Percentiles rank a stretch among this genome's conserved stretches.
Conservation (phyloP, 2,888 invertebrate genomes). For the Galerucella nymphaeae region DNA sequence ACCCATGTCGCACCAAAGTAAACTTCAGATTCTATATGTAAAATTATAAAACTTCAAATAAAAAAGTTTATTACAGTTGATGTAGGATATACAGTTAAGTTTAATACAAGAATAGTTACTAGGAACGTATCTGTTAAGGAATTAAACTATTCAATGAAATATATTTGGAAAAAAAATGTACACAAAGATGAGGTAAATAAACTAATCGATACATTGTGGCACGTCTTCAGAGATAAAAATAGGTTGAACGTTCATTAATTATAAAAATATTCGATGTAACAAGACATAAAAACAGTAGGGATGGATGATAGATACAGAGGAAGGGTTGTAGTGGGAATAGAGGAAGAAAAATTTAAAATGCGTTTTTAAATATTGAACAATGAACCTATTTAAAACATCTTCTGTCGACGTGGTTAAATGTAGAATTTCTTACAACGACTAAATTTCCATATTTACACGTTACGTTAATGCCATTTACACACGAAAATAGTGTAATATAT, state of each 20-base stretch:
- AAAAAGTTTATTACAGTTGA: slow-evolving; percentile 43
- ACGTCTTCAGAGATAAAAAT: not conserved
- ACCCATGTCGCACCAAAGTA: too few species aligned
- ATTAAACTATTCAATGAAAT: slow-evolving; percentile 35
- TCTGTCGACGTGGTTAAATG: slow-evolving; percentile 30
- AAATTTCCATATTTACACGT: slow-evolving; percentile 40
- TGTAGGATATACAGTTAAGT: slow-evolving; percentile 43
- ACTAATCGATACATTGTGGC: slow-evolving; percentile 20
- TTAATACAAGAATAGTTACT: slow-evolving; percentile 44
- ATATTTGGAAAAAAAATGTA: slow-evolving; percentile 32
- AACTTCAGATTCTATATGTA: too few species aligned
- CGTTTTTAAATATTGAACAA: not conserved
- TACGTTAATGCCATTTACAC: slow-evolving; percentile 40
- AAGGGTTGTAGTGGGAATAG: too few species aligned
- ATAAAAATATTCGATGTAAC: too few species aligned
- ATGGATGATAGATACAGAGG: too few species aligned
- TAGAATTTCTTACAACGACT: slow-evolving; percentile 38
- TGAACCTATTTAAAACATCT: not conserved
- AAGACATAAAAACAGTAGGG: too few species aligned
- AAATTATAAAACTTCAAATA: slow-evolving; percentile 25
- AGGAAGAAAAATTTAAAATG: not conserved
- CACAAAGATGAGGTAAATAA: slow-evolving; percentile 40
- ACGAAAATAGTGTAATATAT: slow-evolving; percentile 41
- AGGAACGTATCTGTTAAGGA: slow-evolving; percentile 43
- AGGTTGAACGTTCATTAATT: not conserved